Evolutionary conservation across 2,888 invertebrate genomes (phyloP), one percentile per base, ranked within the genome.

Genomic region (Phania funesta): DNA sequence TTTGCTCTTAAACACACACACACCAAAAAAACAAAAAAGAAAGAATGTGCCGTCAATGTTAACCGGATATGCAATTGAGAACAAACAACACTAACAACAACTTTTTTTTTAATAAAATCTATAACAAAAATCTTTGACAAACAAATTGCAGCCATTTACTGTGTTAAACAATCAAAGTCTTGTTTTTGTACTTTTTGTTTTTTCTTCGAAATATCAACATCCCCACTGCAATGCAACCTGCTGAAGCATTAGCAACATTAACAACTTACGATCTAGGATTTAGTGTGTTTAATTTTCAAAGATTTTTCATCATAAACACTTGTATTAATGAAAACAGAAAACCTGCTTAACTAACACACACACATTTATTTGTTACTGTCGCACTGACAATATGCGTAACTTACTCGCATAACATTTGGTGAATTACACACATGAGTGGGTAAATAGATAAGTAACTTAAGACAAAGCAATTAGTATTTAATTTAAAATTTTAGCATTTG

Each of bases 1-100:
- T 76, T 50, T 41, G 41, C 16, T 20, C 2, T 58, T 41, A 8
- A 9, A 20, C 26, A 32, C 22, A n/a, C 22, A 35, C 22, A 44
- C 32, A 20, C 50, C 20, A n/a, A n/a, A 35, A 35, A 24, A 58
- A 80, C 9, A 13, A 50, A 41, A 22, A 62, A 80, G 56, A n/a
- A n/a, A n/a, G n/a, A n/a, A n/a, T n/a, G n/a, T n/a, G 60, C 71
- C 76, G 58, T 77, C 54, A 46, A 60, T 44, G 32, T 67, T 41
- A 81, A 77, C 80, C 80, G 80, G 80, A 81, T 81, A 73, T 73
- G 62, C 65, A 60, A 73, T 71, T 81, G 35, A 52, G 76, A 77
- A 60, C 44, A 35, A 50, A 44, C 50, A 58, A 56, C 38, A 50
- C 46, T 58, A 20, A 22, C 54, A 64, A 52, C n/a, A 56, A 32